Evolutionary conservation across 1,140 invertebrate genomes (phyloP).

Genomic region (Dermatophagoides farinae): DNA sequence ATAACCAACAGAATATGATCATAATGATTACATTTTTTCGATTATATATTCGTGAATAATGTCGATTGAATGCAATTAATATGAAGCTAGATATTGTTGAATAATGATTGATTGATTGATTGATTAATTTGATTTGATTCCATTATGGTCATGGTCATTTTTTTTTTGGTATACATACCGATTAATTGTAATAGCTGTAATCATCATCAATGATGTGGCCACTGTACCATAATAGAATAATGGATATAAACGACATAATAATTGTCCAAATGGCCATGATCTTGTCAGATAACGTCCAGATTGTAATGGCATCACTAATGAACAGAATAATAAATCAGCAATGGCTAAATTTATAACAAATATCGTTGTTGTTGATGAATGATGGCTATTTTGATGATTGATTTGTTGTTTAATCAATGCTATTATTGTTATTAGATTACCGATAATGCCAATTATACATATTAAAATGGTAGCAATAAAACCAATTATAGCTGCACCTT

Average conservation of each 20-base stretch:
- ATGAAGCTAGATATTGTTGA: slow-evolving; percentile 14
- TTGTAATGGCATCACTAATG: slow-evolving; percentile 58
- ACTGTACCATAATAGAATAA: slow-evolving; percentile 75
- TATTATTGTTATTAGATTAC: slow-evolving; percentile 18
- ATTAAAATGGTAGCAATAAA: slow-evolving; percentile 15
- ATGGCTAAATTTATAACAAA: slow-evolving; percentile 65
- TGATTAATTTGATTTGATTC: too few relatives aligned
- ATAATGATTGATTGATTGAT: not conserved
- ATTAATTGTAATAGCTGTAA: slow-evolving; percentile 72
- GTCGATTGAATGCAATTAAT: slow-evolving; percentile 17
- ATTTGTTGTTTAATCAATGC: slow-evolving; percentile 9
- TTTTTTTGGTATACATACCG: slow-evolving; percentile 34
- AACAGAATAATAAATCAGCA: slow-evolving; percentile 63
- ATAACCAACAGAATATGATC: slow-evolving; percentile 44
- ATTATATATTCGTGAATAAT: slow-evolving; percentile 17
- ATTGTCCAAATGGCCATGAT: slow-evolving; percentile 59
- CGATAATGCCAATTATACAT: slow-evolving; percentile 17
- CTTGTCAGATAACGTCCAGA: slow-evolving; percentile 43
- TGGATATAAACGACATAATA: slow-evolving; percentile 58
- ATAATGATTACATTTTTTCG: slow-evolving; percentile 15
- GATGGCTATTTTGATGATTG: slow-evolving; percentile 18
- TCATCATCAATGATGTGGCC: slow-evolving; percentile 59
- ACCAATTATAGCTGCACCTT: slow-evolving; percentile 16
- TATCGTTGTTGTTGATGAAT: slow-evolving; percentile 58
- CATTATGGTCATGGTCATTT: slow-evolving; percentile 8